Percentiles rank a stretch among this genome's conserved stretches.
Evolutionary conservation across 2,888 invertebrate genomes (phyloP).

Genomic region (Seladonia tumulorum): DNA sequence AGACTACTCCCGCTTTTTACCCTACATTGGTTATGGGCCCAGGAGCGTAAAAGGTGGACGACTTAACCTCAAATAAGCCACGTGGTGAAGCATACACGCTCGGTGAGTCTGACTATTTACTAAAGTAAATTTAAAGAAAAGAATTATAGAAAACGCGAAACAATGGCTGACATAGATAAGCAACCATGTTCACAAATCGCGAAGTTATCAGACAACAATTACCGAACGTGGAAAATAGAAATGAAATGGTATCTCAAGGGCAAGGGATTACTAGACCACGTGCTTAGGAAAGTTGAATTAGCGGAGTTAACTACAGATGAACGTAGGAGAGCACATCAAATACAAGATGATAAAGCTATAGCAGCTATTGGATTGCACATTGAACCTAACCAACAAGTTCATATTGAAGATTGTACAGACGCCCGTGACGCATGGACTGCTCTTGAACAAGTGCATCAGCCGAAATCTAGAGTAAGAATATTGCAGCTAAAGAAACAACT

Average conservation of each 20-base stretch:
- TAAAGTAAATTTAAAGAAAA: not conserved
- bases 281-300: not conserved
- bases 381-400: not conserved
- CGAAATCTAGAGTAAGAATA: conserved; percentile 42
- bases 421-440: not conserved
- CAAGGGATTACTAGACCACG: not conserved
- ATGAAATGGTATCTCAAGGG: conserved; percentile 22
- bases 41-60: not conserved
- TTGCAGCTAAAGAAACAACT: conserved; percentile 30
- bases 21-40: not conserved
- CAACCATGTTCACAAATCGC: not conserved
- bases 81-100: not conserved
- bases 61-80: not conserved
- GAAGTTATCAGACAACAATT: not conserved
- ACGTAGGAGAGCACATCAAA: not conserved
- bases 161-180: not conserved
- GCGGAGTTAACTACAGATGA: not conserved
- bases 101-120: not conserved
- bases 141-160: not conserved
- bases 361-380: conserved; percentile 22
- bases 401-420: not conserved
- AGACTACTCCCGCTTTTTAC: not conserved
- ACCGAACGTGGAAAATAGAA: conserved; percentile 15
- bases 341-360: not conserved
- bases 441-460: conserved; percentile 38